Conservation (phyloP, 1,140 invertebrate species). For the Triops cancriformis region DNA sequence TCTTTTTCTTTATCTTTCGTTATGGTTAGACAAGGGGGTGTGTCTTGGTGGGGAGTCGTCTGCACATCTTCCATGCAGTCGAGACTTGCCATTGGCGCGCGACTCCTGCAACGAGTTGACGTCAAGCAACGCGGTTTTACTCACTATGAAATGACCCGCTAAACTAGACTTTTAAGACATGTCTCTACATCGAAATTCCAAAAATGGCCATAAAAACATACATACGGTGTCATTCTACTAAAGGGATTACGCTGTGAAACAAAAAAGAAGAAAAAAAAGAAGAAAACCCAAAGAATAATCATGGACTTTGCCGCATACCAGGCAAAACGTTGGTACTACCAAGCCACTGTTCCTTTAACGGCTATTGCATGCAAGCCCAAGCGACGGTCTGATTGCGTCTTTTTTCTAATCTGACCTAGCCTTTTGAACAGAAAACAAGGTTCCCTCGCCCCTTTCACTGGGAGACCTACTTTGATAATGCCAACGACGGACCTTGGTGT, state of each 20-base stretch:
- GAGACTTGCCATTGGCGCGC: slow-evolving; percentile 78
- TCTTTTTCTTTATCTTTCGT: neutral
- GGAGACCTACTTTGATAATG: slow-evolving; percentile 3
- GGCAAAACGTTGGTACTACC: neutral
- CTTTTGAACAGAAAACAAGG: neutral
- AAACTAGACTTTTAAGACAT: neutral
- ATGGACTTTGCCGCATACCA: neutral
- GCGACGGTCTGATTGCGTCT: neutral
- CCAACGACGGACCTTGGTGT: neutral
- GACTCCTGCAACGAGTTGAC: slow-evolving; percentile 54
- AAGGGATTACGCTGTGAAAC: no score
- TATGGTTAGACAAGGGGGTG: slow-evolving; percentile 15
- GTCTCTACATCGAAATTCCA: no score
- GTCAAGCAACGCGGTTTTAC: neutral
- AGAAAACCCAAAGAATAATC: neutral
- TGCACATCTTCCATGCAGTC: slow-evolving; percentile 88
- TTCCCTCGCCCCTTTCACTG: neutral
- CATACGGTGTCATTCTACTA: no score
- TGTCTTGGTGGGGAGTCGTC: slow-evolving; percentile 43
- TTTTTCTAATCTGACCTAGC: neutral
- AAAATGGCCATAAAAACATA: no score
- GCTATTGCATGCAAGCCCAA: neutral
- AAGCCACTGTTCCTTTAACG: neutral
- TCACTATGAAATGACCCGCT: neutral
- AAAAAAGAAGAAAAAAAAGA: neutral